Evolutionary conservation across 2,797 vertebrate genomes (phyloP), one percentile per base, ranked within the genome.

Genomic region (Takifugu ocellatus): DNA sequence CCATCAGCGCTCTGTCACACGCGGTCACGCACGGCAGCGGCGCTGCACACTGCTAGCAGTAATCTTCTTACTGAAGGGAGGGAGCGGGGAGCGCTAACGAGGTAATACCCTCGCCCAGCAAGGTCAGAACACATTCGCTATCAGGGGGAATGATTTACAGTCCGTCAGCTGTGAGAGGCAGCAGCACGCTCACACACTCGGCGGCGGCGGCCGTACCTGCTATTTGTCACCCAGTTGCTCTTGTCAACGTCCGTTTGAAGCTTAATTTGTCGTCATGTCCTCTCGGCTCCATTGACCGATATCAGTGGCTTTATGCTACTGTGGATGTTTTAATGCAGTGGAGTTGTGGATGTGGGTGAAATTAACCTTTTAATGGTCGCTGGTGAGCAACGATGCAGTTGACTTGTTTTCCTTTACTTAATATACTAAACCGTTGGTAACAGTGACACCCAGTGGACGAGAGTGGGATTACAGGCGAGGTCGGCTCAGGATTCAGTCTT

Each of bases 41-140:
- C 42, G 56, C 17, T 48, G 46, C 17, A 24, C 50, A 44, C 53
- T 62, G 31, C 56, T 73, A 68, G 17, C 39, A 67, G 56, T 87
- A 81, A 90, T 89, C 88, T 81, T 63, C 85, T 89, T 86, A 87
- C 27, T 46, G 68, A 55, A 64, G 59, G 50, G 51, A 79, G 73
- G 36, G 36, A 39, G 36, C 36, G 87, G 70, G 67, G 62, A 82
- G 55, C 64, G 51, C 80, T 87, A 86, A 90, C 31, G 54, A 86
- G 79, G 72, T 89, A 84, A 89, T 77, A 67, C 72, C 71, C 72
- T 83, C 80, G 67, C 49, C 70, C 65, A 59, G 61, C 76, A 83
- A 84, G 81, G 86, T 87, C 84, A 82, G 67, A 60, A 72, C 75
- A 75, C 63, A 31, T 51, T 66, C 68, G 56, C 78, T 78, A 71